Evolutionary conservation across 2,797 vertebrate species (phyloP).

Genomic region (Sebastolobus altivelis): DNA sequence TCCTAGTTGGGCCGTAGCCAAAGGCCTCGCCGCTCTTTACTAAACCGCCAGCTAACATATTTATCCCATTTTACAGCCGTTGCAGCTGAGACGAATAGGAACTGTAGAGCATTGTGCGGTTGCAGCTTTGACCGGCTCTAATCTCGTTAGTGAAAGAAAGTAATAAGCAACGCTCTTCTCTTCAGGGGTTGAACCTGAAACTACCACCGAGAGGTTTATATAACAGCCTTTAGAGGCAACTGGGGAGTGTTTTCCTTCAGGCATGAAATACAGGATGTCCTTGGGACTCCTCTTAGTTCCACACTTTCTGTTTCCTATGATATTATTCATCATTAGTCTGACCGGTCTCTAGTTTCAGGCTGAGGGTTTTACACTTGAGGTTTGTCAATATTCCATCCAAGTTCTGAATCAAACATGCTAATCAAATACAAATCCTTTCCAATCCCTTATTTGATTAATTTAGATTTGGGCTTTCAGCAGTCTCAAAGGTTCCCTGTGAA

Average conservation of each 20-base stretch:
- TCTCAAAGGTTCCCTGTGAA: neutral
- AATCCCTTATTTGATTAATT: neutral
- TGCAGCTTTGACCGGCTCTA: conserved; percentile 42
- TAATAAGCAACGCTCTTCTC: conserved; percentile 33
- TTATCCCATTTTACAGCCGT: conserved; percentile 62
- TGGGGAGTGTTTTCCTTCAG: conserved; percentile 34
- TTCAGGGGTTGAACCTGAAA: conserved; percentile 40
- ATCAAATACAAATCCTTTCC: neutral
- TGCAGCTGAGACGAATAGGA: conserved; percentile 24
- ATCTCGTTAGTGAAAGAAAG: conserved; percentile 63
- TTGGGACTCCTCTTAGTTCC: conserved; percentile 1
- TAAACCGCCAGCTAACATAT: conserved; percentile 47
- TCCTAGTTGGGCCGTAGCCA: conserved; percentile 43
- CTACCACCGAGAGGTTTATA: conserved; percentile 12
- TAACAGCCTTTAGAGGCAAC: conserved; percentile 22
- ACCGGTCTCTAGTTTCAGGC: neutral
- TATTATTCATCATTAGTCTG: neutral
- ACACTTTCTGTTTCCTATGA: neutral
- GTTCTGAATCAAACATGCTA: neutral
- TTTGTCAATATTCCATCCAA: neutral
- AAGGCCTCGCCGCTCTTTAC: conserved; percentile 21
- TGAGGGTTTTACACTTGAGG: neutral
- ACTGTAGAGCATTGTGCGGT: conserved; percentile 56
- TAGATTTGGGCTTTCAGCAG: neutral
- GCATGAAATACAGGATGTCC: conserved; percentile 12